Base-by-base conservation (phyloP, 2,888 invertebrate species). In the Oxycera nigricornis region DNA sequence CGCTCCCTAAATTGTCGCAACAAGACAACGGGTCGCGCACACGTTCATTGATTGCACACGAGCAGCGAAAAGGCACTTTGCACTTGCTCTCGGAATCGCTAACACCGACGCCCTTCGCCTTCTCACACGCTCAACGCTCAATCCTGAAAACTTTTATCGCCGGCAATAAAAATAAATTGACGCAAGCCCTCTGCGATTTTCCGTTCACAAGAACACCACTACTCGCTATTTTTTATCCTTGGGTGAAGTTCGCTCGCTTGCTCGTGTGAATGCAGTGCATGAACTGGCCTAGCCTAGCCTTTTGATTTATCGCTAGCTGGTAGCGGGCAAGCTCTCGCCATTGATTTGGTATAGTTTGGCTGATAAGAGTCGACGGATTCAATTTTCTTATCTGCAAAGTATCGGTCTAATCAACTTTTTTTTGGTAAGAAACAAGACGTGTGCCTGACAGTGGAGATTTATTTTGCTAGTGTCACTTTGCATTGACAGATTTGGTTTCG, bases 101-200 rank as follows among this genome's bases (percentile, higher is more conserved):
- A 20, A 55, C 11, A 55, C 55, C 35, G 39, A 65, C 22, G 11
- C 24, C 11, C 65, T 65, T 65, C 65, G 65, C 39, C 41, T 65
- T 65, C 41, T 41, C 39, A 65, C 41, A 65, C 24, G 24, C n/a
- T 39, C 65, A 39, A 39, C 65, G n/a, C n/a, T 41, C 65, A 4
- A 41, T 39, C 20, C 65, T 65, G 14, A 20, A 30, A 65, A 35
- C n/a, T 65, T 41, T 65, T 41, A 65, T 65, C 41, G 39, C 65
- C 65, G 65, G 65, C 24, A 65, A 65, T 65, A 65, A 65, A 65
- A 65, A 39, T 65, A 24, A 65, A 39, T 65, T 65, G 39, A 65
- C 65, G 65, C 65, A 65, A 65, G 65, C 39, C 65, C 65, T 41
- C 41, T 65, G 41, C 39, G 41, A 65, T 17, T 65, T 62, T 62